Evolutionary conservation across 92 coral and sea anemone species (phyloP), one percentile per base, ranked within the genome.

Genomic region (Ricordea florida): DNA sequence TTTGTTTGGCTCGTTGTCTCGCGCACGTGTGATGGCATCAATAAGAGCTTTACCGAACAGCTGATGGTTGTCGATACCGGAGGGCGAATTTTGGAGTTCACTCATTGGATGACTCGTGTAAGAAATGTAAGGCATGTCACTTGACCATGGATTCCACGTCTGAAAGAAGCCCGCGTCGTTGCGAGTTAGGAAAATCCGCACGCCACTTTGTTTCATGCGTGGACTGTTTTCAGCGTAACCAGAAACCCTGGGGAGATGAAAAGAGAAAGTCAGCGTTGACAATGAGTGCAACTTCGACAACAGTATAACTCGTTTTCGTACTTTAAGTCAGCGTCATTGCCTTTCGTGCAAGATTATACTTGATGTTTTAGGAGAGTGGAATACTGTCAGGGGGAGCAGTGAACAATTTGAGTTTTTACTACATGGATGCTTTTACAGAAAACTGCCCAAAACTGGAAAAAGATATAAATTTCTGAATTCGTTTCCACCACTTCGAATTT

Each of bases 101-200:
- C 74, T 62, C 34, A 70, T 52, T 57, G 58, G 67, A 77, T 89
- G 93, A 56, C 86, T 74, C 14, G 84, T 44, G 13, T 84, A 67
- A 1, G 97, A 57, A 60, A 89, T 51, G 83, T 74, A 90, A 3
- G 88, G 96, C 53, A 96, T 92, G 35, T 86, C 90, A n/a, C 61
- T 41, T 14, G 96, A 91, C 89, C 88, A 96, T 32, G 99, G 99
- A 80, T 96, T 96, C 99, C 99, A 96, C 66, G 38, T 64, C 72
- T 96, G 97, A 38, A 92, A 65, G 56, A 87, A 84, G 61, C 93
- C 72, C 13, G 99, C 96, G 35, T 74, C 85, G 7, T 63, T 31
- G 40, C 62, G 87, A 33, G 84, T 57, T 44, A 62, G 74, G 84
- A 66, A 88, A 80, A 87, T 64, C 33, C 97, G 90, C 25, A 91